Evolutionary conservation across 2,797 vertebrate genomes (phyloP).

Genomic region (Hemibagrus guttatus): DNA sequence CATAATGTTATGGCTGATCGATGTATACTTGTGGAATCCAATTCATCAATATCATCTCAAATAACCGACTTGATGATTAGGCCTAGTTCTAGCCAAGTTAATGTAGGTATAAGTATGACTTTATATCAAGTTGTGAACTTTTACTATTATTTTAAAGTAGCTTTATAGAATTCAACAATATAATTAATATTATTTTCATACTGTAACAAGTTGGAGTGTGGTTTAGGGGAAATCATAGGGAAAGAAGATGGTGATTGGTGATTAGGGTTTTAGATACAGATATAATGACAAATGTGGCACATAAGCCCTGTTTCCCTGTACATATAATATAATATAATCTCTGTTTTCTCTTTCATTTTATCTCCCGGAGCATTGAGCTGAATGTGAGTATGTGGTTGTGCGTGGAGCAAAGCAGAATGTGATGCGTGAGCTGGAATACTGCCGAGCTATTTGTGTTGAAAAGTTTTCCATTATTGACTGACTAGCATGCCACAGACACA

Average conservation of each 20-base stretch:
- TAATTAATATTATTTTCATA: conserved; percentile 1
- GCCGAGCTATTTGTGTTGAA: conserved; percentile 16
- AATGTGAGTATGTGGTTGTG: background rate
- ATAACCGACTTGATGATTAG: background rate
- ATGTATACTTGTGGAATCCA: background rate
- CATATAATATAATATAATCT: background rate
- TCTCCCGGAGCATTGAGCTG: background rate
- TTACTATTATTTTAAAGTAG: background rate
- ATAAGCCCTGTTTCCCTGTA: background rate
- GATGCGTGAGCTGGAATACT: background rate
- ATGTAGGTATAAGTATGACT: background rate
- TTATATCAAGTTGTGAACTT: background rate
- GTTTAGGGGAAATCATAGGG: background rate
- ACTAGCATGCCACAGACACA: conserved; percentile 1
- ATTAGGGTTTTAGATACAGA: background rate
- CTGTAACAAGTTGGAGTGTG: background rate
- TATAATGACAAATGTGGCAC: background rate
- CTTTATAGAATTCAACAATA: background rate
- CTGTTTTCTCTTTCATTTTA: background rate
- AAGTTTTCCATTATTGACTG: conserved; percentile 14
- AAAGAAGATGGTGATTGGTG: background rate
- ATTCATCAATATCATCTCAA: background rate
- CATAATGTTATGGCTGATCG: too few relatives aligned
- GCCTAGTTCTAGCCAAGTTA: background rate
- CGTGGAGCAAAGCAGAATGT: background rate